Evolutionary conservation across 1,140 invertebrate species (phyloP), one percentile per base, ranked within the genome.

Genomic region (Nymphalis io): DNA sequence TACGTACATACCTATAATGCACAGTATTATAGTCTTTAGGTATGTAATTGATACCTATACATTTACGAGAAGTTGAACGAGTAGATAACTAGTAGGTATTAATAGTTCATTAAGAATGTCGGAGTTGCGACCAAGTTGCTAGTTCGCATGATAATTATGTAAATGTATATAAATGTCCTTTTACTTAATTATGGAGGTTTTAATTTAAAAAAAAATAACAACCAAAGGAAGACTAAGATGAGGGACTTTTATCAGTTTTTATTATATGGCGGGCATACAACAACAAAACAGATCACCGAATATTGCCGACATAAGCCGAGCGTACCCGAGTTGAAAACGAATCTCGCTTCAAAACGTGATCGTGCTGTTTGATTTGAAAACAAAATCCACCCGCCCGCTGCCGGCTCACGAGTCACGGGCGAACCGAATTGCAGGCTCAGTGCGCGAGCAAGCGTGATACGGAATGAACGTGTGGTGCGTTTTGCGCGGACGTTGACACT

Each of bases 381-480:
- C 87, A 91, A 91, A 88, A 89, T 87, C 75, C 81, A 88, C 83
- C 82, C 83, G 82, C 81, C 79, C 81, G 84, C 78, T 81, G 80
- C 81, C 76, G 82, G 76, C 76, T 82, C 77, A 77, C 81, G 76
- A 82, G 78, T 82, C 81, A 80, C 83, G 80, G 82, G 81, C 80
- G 81, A 83, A 84, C 80, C 80, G 72, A 80, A 78, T 82, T 73
- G 76, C 76, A 75, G 76, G 81, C 76, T 88, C 88, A 90, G 89
- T 91, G 82, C 88, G 88, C 87, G 80, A 88, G 84, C 88, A 81
- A 91, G 89, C 89, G 89, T 90, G 88, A 89, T 91, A 91, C 89
- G 88, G 89, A 91, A 90, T 91, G 88, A 85, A 85, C 87, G 89
- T 89, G 89, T 88, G 89, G 89, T 89, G 88, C 87, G 87, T 88